Conservation (phyloP, 2,797 vertebrate genomes). For the Alfaro cultratus region DNA sequence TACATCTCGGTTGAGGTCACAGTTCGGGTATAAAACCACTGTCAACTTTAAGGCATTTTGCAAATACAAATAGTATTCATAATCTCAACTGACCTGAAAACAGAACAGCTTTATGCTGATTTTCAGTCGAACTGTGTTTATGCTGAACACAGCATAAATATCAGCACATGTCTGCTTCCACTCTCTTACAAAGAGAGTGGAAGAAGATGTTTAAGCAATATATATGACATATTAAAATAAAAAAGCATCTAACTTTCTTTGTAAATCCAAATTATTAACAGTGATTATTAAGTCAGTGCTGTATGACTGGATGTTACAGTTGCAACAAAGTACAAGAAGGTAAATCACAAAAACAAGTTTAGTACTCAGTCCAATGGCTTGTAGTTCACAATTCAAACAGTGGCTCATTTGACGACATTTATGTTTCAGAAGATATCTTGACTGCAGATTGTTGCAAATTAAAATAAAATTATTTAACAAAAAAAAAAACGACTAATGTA, state of each 20-base stretch:
- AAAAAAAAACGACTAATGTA: background rate
- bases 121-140: too few relatives aligned
- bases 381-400: background rate
- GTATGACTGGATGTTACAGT: background rate
- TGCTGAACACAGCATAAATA: too few relatives aligned
- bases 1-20: too few relatives aligned
- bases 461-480: conserved; percentile 34
- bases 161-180: too few relatives aligned
- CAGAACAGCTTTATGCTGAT: too few relatives aligned
- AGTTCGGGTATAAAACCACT: too few relatives aligned
- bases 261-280: background rate
- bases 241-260: background rate
- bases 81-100: too few relatives aligned
- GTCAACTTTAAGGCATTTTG: too few relatives aligned
- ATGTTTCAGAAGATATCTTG: background rate
- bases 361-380: background rate
- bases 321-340: background rate
- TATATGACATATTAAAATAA: background rate
- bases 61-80: too few relatives aligned
- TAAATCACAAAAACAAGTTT: background rate
- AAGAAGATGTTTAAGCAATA: conserved; percentile 18
- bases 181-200: conserved; percentile 14
- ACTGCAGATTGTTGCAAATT: conserved; percentile 14
- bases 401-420: conserved; percentile 4
- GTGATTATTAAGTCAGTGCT: background rate